A percentile compares a stretch with the other conserved stretches of the same genome.
phyloP scores from a whole-genome alignment of 1,140 invertebrate species.

The Habropoda laboriosa region DNA sequence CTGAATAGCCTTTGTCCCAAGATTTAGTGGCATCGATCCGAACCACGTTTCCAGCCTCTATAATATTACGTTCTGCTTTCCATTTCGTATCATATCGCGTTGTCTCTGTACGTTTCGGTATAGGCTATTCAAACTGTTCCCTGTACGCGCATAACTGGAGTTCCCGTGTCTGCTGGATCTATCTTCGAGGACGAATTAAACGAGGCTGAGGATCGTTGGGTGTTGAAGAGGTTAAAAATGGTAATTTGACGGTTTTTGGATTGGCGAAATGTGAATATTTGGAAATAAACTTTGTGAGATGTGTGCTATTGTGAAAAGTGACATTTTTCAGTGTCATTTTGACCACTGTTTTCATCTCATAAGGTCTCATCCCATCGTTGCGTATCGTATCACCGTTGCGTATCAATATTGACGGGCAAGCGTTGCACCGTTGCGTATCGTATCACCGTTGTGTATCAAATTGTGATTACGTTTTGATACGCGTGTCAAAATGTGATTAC shows the following conservation, averaged over 20 bases:
- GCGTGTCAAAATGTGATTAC: too few relatives aligned
- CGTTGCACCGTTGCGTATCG: too few relatives aligned
- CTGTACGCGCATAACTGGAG: not conserved
- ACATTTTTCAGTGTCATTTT: too few relatives aligned
- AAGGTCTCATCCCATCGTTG: too few relatives aligned
- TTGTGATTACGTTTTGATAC: too few relatives aligned
- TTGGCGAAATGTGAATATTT: not conserved
- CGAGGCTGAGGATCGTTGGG: not conserved
- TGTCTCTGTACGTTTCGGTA: not conserved
- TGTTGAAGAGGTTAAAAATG: not conserved
- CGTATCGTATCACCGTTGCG: too few relatives aligned
- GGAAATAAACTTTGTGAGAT: too few relatives aligned
- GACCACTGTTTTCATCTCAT: too few relatives aligned
- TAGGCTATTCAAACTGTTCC: not conserved
- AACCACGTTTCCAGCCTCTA: constrained; percentile 5
- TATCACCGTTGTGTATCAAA: too few relatives aligned
- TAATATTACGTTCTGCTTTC: constrained; percentile 25
- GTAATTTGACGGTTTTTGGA: not conserved
- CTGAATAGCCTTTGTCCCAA: constrained; percentile 50
- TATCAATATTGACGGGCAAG: too few relatives aligned
- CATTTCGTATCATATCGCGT: not conserved
- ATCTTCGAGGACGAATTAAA: not conserved
- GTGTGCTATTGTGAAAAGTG: too few relatives aligned
- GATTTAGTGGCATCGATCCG: constrained; percentile 51
- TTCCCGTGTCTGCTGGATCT: too few relatives aligned